phyloP scores from a whole-genome alignment of 35 echinoderm and acorn worm species.

The Nesometra sesokonis region DNA sequence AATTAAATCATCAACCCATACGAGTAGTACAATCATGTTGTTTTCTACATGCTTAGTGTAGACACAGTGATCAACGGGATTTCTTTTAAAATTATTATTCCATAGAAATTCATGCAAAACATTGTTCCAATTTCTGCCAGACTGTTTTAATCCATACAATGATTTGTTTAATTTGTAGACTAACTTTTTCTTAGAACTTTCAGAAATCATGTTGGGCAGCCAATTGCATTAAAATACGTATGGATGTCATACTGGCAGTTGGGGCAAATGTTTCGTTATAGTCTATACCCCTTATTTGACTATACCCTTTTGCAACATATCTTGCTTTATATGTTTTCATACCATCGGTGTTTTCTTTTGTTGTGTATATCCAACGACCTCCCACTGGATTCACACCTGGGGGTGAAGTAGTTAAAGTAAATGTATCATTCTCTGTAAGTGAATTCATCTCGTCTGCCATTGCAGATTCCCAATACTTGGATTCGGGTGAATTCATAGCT shows the following conservation, averaged over 20 bases:
- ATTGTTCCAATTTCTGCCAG: conserved; percentile 50
- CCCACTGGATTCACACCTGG: neutral
- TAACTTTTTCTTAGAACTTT: conserved; percentile 24
- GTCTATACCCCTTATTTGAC: conserved; percentile 9
- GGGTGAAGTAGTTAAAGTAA: conserved; percentile 6
- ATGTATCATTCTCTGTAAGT: conserved; percentile 18
- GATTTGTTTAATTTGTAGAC: conserved; percentile 45
- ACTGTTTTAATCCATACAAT: conserved; percentile 46
- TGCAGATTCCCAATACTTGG: too few species aligned
- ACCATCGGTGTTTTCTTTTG: conserved; percentile 10
- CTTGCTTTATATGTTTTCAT: conserved; percentile 1
- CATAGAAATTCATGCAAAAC: conserved; percentile 24
- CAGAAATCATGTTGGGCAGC: conserved; percentile 12
- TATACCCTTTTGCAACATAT: conserved; percentile 22
- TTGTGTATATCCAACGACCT: conserved; percentile 9
- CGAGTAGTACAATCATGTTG: conserved; percentile 12
- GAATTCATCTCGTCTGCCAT: conserved; percentile 25
- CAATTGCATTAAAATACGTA: conserved; percentile 36
- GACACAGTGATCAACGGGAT: conserved; percentile 26
- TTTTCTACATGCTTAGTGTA: conserved; percentile 18
- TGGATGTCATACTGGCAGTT: conserved; percentile 23
- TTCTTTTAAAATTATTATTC: conserved; percentile 21
- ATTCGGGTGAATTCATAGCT: neutral
- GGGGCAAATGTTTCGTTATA: conserved; percentile 1
- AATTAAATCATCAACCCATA: conserved; percentile 42